These are phyloP conservation scores for Anas georgica DNA, from an alignment of 2,797 vertebrate genomes.

Conservation along the genomic window DNA sequence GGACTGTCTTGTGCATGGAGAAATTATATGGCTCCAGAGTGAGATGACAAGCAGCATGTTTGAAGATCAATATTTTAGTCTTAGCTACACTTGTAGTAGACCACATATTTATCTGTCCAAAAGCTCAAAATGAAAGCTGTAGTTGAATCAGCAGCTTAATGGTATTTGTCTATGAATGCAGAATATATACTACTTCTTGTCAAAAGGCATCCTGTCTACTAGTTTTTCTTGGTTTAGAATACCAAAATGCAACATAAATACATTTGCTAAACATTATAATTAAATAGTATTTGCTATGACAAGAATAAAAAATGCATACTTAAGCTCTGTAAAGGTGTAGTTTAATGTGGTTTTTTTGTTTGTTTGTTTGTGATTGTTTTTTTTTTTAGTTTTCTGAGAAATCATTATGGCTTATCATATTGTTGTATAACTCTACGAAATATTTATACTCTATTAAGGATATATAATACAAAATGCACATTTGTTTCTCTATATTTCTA, in stretches of 20 bases:
- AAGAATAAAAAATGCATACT: not conserved
- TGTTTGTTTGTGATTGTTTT: too few species aligned
- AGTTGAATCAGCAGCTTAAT: not conserved
- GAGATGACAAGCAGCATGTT: not conserved
- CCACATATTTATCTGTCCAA: not conserved
- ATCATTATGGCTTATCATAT: not conserved
- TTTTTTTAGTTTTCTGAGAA: not conserved
- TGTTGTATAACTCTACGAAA: not conserved
- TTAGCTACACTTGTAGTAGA: not conserved
- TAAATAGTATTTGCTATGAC: not conserved
- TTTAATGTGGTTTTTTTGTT: not conserved
- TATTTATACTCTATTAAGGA: not conserved
- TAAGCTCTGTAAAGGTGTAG: not conserved
- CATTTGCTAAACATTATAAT: not conserved
- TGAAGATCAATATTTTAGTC: slow-evolving; percentile 9
- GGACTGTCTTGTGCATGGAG: not conserved
- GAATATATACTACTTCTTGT: not conserved
- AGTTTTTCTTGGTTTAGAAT: not conserved
- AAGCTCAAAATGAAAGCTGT: not conserved
- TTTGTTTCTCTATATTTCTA: not conserved
- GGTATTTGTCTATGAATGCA: not conserved
- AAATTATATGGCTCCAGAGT: not conserved
- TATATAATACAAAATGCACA: not conserved
- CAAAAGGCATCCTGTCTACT: not conserved
- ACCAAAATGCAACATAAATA: not conserved